Evolutionary conservation across 2,888 invertebrate genomes (phyloP), one percentile per base, ranked within the genome.

Genomic region (Diaperis boleti): DNA sequence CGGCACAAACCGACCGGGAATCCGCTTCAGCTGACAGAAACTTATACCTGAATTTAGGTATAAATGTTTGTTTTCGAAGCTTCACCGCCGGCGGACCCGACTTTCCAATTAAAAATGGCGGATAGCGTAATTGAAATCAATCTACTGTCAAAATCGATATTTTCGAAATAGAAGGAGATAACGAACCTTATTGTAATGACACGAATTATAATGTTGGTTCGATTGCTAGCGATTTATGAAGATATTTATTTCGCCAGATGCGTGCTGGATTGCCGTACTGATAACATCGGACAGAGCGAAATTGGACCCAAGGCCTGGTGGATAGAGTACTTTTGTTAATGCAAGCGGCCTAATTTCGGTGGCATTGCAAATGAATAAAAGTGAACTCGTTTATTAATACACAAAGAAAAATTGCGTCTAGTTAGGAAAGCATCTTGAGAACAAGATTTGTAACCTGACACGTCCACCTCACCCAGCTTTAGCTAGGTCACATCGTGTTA

Each of bases 41-140:
- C 2, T 22, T 26, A 17, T 61, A 61, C 61, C 61, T 61, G 61
- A 17, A 39, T 52, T 44, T 55, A 61, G 61, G 61, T 61, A 61
- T 37, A 17, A 14, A 22, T 45, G 17, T 42, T 42, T 37, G 52
- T 41, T 39, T 41, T 26, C 52, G 29, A 39, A 39, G 14, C 14
- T 37, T n/a, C n/a, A n/a, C n/a, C n/a, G 52, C 26, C 17, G 13
- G 15, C 35, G 11, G 17, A 35, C 18, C 37, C 8, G 13, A 20
- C 6, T 20, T 52, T 52, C 18, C 39, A 52, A 52, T 52, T 52
- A 37, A 52, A 52, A 52, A 22, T 52, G 37, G 52, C 4, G 37
- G 17, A 35, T 11, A 22, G 18, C 22, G 37, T 52, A 52, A 52
- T 52, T 52, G 20, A 52, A 52, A 52, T 52, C 52, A 52, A 52